These are phyloP conservation scores for Enteromius argenteus DNA, from an alignment of 2,797 vertebrate species.

Conservation along the genomic window DNA sequence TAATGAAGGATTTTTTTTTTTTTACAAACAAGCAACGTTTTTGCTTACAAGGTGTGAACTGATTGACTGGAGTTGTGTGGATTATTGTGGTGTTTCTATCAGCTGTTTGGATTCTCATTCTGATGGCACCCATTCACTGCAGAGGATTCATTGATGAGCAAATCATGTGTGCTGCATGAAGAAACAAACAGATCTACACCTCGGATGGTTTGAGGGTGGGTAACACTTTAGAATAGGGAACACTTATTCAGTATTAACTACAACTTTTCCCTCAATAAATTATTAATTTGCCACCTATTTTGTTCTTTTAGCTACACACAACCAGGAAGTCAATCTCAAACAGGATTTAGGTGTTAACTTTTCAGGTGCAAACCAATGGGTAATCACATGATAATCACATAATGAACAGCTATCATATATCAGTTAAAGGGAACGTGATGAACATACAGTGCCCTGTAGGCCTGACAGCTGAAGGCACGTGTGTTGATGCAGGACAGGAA, in stretches of 20 bases:
- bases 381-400: neutral
- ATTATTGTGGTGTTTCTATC: neutral
- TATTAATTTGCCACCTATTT: no score
- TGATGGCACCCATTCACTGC: neutral
- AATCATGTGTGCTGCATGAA: neutral
- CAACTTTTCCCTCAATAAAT: no score
- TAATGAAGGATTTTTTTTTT: neutral
- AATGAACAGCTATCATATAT: neutral
- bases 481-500: conserved; percentile 46
- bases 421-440: neutral
- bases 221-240: neutral
- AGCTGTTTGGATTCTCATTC: neutral
- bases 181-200: neutral
- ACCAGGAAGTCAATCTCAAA: neutral
- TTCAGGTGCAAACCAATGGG: neutral
- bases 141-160: neutral
- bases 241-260: no score
- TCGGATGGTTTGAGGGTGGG: neutral
- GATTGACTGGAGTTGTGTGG: neutral
- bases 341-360: neutral
- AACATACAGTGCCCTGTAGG: conserved; percentile 54
- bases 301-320: neutral
- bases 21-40: no score
- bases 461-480: conserved; percentile 49
- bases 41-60: neutral